Evolutionary conservation across 2,888 invertebrate species (phyloP).

Genomic region (Brenthis hecate): DNA sequence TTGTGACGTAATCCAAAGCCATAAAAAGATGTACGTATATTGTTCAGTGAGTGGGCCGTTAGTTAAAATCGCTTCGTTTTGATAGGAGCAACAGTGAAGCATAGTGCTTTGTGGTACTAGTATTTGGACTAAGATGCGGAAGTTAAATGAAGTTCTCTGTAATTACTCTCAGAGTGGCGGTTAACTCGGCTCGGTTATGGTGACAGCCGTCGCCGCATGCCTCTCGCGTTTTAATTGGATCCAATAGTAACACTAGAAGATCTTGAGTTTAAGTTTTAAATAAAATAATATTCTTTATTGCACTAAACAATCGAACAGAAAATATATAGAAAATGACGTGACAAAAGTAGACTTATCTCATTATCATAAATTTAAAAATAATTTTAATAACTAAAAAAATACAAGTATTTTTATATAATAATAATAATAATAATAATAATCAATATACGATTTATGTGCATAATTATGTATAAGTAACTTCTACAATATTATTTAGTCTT

Average conservation of each 20-base stretch:
- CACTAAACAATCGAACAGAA: no score
- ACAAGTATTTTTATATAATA: no score
- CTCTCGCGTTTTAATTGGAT: slow-evolving; percentile 57
- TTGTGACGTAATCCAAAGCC: background rate
- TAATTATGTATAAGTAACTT: no score
- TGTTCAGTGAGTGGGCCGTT: slow-evolving; percentile 47
- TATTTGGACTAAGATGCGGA: slow-evolving; percentile 74
- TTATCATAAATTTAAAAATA: no score
- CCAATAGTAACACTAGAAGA: slow-evolving; percentile 51
- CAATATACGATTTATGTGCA: no score
- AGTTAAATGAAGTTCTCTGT: slow-evolving; percentile 79
- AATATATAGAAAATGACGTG: no score
- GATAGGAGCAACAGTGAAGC: slow-evolving; percentile 70
- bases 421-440: no score
- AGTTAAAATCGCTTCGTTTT: slow-evolving; percentile 75
- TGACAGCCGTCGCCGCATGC: slow-evolving; percentile 58
- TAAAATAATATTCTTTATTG: background rate
- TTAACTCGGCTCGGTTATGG: slow-evolving; percentile 69
- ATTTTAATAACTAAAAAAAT: no score
- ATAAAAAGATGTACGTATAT: slow-evolving; percentile 10
- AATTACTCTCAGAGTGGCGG: slow-evolving; percentile 76
- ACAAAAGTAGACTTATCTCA: no score
- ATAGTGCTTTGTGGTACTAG: slow-evolving; percentile 72
- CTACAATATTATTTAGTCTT: no score
- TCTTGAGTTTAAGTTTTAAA: background rate